Percentiles rank a stretch among this genome's conserved stretches.
These are phyloP conservation scores for Cisticola juncidis DNA, from an alignment of 2,113 vertebrate species.

Conservation along the genomic window DNA sequence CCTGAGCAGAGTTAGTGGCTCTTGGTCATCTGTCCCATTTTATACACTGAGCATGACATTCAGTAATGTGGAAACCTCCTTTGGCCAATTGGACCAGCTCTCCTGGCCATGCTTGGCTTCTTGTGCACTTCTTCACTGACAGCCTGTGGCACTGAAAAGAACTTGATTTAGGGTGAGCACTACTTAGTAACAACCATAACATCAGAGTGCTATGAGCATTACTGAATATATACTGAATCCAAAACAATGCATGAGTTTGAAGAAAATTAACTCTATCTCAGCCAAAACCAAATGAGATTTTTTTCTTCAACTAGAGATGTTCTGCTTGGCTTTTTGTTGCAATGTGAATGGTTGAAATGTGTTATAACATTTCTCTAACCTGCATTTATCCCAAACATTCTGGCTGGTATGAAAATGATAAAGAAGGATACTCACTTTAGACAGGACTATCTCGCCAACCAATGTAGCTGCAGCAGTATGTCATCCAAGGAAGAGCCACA, in stretches of 20 bases:
- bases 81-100: not conserved
- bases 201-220: not conserved
- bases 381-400: not conserved
- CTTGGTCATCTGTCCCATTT: not conserved
- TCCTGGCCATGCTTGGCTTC: not conserved
- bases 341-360: not conserved
- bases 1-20: not conserved
- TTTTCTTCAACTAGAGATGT: not conserved
- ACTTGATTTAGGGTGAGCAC: not conserved
- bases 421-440: not conserved
- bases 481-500: not conserved
- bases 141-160: not conserved
- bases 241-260: not conserved
- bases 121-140: not conserved
- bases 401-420: not conserved
- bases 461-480: not conserved
- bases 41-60: not conserved
- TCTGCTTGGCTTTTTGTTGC: not conserved
- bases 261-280: not conserved
- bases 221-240: not conserved
- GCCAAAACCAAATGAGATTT: not conserved
- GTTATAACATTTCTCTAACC: not conserved
- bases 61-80: not conserved
- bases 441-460: not conserved
- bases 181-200: not conserved